A percentile compares a stretch with the other conserved stretches of the same genome.
phyloP scores from a whole-genome alignment of 2,113 vertebrate genomes.

The Callithrix jacchus region DNA sequence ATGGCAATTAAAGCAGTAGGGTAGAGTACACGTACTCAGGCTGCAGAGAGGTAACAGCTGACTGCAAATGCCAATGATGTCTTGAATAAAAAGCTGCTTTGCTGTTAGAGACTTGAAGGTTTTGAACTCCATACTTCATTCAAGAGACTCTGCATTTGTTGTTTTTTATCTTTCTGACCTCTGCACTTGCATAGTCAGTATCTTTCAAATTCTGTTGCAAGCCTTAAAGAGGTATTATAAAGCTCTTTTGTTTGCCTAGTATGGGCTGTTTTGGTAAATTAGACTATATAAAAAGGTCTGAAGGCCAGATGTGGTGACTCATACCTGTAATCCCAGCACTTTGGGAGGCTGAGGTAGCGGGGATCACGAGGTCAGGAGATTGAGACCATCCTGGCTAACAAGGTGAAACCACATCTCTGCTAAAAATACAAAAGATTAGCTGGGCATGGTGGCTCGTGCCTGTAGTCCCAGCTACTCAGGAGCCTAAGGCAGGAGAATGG shows the following conservation, averaged over 20 bases:
- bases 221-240: neutral
- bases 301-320: neutral
- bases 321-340: no score
- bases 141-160: neutral
- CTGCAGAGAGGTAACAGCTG: neutral
- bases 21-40: neutral
- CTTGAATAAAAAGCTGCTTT: neutral
- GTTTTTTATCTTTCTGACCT: neutral
- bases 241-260: slow-evolving; percentile 13
- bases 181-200: neutral
- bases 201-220: neutral
- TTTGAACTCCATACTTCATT: slow-evolving; percentile 3
- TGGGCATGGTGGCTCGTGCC: fast-evolving
- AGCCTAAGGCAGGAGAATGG: no score
- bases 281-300: neutral
- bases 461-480: no score
- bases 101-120: neutral
- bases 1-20: neutral
- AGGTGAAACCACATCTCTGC: no score
- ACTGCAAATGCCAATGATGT: neutral
- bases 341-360: no score
- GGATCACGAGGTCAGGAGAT: no score
- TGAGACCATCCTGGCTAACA: no score
- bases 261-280: neutral
- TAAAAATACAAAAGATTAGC: no score